Evolutionary conservation across 1,140 invertebrate genomes (phyloP), one percentile per base, ranked within the genome.

Genomic region (Cydia fagiglandana): DNA sequence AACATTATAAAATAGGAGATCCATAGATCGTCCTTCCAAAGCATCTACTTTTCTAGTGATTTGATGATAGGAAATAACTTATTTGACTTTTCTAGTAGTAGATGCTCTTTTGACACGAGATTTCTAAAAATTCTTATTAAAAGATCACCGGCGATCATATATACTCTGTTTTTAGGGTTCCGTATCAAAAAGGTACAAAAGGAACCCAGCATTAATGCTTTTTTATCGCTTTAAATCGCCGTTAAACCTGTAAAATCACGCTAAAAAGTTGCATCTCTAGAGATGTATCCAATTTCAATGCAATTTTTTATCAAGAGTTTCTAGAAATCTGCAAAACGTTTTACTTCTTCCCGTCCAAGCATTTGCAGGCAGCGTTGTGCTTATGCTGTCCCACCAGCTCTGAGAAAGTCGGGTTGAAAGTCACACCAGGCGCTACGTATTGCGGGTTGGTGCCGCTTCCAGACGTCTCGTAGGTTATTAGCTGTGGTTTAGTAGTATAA

Each of bases 381-480:
- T 80, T 80, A 73, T 92, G 90, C 12, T 79, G 77, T 2, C 82
- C 82, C 0, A 90, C 80, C 0, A 88, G 20, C 2, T 90, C 89
- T 0, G 86, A 77, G 70, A 93, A 91, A 10, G 83, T 83, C 1
- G 88, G 89, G 74, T 91, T 91, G 77, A 86, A 87, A 0, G 89
- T 83, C 0, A 88, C 83, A 0, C 84, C 86, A 0, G 91, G 89
- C 0, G 88, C 88, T 0, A 88, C 86, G 68, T 90, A 89, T 41
- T 91, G 89, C 0, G 88, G 88, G 56, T 90, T 89, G 0, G 86
- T 91, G 1, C 86, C 87, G 24, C 84, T 88, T 3, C 89, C 91
- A 2, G 89, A 91, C 0, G 91, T 91, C 64, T 91, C 87, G 74
- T 89, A 91, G 1, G 83, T 85, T 13, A 90, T 84, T 30, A 88